Conservation (phyloP, 1,140 invertebrate genomes). For the Macrobrachium rosenbergii region DNA sequence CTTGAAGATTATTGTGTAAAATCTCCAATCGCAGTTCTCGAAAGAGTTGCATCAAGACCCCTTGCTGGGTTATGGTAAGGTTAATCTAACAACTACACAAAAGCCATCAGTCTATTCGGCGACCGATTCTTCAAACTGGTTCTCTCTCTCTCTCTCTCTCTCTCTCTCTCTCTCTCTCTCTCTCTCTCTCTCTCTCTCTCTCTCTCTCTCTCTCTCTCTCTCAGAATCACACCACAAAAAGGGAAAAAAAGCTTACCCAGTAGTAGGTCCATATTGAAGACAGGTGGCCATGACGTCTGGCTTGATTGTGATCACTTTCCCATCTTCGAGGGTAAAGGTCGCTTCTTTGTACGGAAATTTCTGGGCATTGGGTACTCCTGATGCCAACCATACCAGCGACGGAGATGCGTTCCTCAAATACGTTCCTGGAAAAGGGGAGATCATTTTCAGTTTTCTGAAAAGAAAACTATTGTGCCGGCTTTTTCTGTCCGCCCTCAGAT, state of each 20-base stretch:
- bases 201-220: not conserved
- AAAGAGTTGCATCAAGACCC: too few species aligned
- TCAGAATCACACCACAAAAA: too few species aligned
- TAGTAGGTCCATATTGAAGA: not conserved
- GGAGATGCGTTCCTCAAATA: not conserved
- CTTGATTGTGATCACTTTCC: slow-evolving; percentile 63
- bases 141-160: too few species aligned
- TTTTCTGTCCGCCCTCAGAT: too few species aligned
- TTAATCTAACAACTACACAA: too few species aligned
- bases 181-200: not conserved
- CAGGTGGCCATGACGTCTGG: not conserved
- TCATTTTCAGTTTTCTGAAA: too few species aligned
- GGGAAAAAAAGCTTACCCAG: not conserved
- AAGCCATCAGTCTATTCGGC: too few species aligned
- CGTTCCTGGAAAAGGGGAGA: not conserved
- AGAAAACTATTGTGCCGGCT: too few species aligned
- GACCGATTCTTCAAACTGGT: too few species aligned
- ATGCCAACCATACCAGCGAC: slow-evolving; percentile 73
- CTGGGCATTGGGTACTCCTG: slow-evolving; percentile 82
- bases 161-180: not conserved
- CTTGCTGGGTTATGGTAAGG: too few species aligned
- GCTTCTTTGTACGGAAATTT: slow-evolving; percentile 81
- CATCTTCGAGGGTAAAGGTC: slow-evolving; percentile 76
- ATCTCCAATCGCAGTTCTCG: too few species aligned
- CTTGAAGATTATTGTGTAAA: too few species aligned